Percentiles rank a stretch among this genome's conserved stretches.
Evolutionary conservation across 2,888 invertebrate species (phyloP).

Genomic region (Beris morrisii): DNA sequence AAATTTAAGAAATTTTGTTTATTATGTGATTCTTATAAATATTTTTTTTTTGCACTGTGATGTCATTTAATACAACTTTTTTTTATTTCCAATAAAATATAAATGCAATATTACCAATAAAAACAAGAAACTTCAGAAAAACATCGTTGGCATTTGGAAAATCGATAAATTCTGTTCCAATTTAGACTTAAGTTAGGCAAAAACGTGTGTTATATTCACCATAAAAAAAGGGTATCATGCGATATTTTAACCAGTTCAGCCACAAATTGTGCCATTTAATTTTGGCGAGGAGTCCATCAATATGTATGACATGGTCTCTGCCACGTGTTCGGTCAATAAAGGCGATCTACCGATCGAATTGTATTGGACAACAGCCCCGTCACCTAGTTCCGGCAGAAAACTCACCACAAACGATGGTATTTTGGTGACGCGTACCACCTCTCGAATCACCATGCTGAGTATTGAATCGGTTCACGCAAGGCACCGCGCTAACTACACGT

Average conservation of each 20-base stretch:
- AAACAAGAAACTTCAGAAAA: not conserved
- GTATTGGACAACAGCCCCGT: constrained; percentile 62
- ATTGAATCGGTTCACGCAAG: constrained; percentile 69
- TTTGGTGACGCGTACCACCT: constrained; percentile 63
- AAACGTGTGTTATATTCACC: too few species aligned
- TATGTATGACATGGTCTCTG: constrained; percentile 73
- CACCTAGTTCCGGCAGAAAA: constrained; percentile 61
- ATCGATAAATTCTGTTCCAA: not conserved
- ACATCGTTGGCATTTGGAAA: constrained; percentile 20
- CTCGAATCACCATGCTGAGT: constrained; percentile 67
- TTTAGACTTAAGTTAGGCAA: too few species aligned
- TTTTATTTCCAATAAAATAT: not conserved
- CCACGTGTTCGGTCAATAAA: constrained; percentile 71
- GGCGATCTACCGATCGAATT: constrained; percentile 80
- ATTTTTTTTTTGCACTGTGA: not conserved
- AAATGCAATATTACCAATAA: not conserved
- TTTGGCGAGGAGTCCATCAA: constrained; percentile 77
- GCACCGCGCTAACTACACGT: constrained; percentile 76
- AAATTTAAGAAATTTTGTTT: too few species aligned
- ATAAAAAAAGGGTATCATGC: too few species aligned
- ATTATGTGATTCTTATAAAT: too few species aligned
- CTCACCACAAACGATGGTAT: constrained; percentile 63
- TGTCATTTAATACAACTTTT: not conserved
- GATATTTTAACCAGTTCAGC: constrained; percentile 62
- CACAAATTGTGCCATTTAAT: constrained; percentile 76